Conservation (phyloP, 2,113 vertebrate genomes). For the Panthera leo region DNA sequence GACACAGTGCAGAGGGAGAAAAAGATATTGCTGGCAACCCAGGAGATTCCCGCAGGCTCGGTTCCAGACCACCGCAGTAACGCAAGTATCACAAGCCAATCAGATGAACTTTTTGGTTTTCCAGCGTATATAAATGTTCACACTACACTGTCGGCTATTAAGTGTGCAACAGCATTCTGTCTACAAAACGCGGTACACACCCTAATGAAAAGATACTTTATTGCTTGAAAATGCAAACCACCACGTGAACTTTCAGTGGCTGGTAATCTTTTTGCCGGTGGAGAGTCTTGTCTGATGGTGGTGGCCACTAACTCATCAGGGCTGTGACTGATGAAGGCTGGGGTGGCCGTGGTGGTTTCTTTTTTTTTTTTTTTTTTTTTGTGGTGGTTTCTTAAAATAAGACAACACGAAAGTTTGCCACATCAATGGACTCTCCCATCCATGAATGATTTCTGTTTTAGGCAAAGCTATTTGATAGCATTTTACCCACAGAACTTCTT, state of each 20-base stretch:
- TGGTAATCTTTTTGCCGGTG: background rate
- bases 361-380: too few relatives aligned
- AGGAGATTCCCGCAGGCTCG: background rate
- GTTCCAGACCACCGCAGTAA: background rate
- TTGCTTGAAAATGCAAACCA: background rate
- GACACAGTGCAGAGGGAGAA: background rate
- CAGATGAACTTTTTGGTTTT: background rate
- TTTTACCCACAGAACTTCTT: background rate
- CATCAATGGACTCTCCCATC: background rate
- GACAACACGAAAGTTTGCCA: background rate
- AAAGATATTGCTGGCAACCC: too few relatives aligned
- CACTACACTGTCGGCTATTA: rapidly evolving
- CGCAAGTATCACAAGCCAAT: rapidly evolving
- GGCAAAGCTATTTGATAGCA: background rate
- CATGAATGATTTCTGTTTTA: background rate
- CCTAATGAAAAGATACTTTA: background rate
- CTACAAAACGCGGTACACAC: rapidly evolving
- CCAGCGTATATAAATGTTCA: rapidly evolving
- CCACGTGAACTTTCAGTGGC: background rate
- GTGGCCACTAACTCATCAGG: background rate
- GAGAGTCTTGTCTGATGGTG: background rate
- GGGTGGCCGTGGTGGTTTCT: background rate
- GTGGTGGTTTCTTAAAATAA: background rate
- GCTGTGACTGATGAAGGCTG: background rate
- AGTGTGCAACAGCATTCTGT: rapidly evolving